Evolutionary conservation across 2,888 invertebrate species (phyloP).

Genomic region (Schizaphis graminum): DNA sequence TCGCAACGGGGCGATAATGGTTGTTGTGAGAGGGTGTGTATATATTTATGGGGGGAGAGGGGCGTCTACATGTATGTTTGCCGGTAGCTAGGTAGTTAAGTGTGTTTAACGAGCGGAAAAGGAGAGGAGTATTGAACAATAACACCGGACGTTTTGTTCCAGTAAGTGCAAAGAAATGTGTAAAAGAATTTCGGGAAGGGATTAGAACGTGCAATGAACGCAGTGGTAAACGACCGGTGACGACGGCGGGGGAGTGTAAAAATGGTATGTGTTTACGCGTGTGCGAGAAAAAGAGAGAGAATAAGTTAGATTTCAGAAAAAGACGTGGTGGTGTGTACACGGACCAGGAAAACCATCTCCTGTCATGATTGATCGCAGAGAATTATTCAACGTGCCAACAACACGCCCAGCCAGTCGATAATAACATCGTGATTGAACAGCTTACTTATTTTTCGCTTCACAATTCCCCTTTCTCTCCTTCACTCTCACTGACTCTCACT

Average conservation of each 20-base stretch:
- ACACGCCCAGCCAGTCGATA: slow-evolving; percentile 56
- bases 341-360: slow-evolving; percentile 35
- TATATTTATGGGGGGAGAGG: neutral
- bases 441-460: slow-evolving; percentile 57
- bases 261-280: neutral
- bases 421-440: slow-evolving; percentile 62
- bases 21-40: neutral
- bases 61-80: neutral
- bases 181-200: neutral
- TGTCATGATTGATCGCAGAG: slow-evolving; percentile 57
- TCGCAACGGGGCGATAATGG: neutral
- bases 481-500: neutral
- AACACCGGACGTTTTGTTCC: slow-evolving; percentile 7
- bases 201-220: neutral
- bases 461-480: neutral
- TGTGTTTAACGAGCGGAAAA: neutral
- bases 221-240: neutral
- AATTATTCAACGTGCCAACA: slow-evolving; percentile 64
- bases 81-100: neutral
- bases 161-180: slow-evolving; percentile 11
- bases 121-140: neutral
- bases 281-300: neutral
- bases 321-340: neutral
- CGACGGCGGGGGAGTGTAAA: no score
- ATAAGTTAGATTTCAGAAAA: slow-evolving; percentile 6